Base-by-base conservation (phyloP, 2,113 vertebrate genomes). In the Zapus hudsonius region DNA sequence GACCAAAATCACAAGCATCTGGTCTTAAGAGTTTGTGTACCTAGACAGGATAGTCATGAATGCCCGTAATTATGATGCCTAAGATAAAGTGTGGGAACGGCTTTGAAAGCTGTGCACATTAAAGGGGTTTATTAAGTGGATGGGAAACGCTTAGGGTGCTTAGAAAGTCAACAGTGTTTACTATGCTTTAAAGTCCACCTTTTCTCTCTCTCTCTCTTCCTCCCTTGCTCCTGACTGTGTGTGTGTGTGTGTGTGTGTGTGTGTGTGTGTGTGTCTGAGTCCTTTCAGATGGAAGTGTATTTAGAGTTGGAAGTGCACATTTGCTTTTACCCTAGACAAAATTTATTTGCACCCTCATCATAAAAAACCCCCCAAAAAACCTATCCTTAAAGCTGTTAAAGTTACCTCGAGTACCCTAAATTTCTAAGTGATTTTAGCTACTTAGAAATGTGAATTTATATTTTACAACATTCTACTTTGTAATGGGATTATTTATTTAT, bases 371-470 rank as follows among this genome's bases (percentile, higher is more conserved):
- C 75, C 84, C 36, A 82, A 75, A 31, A 31, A 85, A 86, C 75
- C 84, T 40, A 78, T 64, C 36, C 61, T 57, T 69, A 63, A 82
- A 38, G 5, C 82, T 78, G 40, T 33, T 61, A 59, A 73, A 40
- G 19, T 91, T 94, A 87, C 36, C 52, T 82, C 55, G 72, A 89
- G 40, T 33, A 47, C 11, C 22, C n/a, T 33, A 57, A 29, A n/a
- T 91, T 63, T 59, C 61, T 70, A 72, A 84, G 11, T 67, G 75
- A 93, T 42, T 67, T n/a, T 90, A 73, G 38, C 36, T 73, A 86
- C 84, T 55, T 70, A 91, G 74, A 82, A 36, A 92, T 42, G 9
- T 25, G 29, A 85, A 52, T 84, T 76, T 93, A 42, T 73, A 92
- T 91, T 84, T 87, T n/a, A 63, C 80, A 76, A 93, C 10, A 74